Evolutionary conservation across 2,888 invertebrate species (phyloP).

Genomic region (Tribolium freemani): DNA sequence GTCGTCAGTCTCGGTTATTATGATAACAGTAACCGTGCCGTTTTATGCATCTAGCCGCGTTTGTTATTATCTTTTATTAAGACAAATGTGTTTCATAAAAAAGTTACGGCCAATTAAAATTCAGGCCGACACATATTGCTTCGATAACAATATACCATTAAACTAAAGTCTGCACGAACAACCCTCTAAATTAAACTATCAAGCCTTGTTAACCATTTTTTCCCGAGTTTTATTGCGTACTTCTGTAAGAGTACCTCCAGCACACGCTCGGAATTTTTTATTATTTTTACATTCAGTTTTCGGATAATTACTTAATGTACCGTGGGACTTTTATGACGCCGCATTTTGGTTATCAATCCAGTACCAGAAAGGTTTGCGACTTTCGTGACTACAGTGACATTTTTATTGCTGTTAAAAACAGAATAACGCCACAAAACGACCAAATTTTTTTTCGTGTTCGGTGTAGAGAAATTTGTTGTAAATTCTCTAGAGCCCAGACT

Average conservation of each 20-base stretch:
- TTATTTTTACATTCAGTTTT: slow-evolving; percentile 28
- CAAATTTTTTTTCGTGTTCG: neutral
- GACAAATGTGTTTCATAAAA: slow-evolving; percentile 42
- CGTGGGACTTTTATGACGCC: slow-evolving; percentile 12
- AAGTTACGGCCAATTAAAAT: slow-evolving; percentile 42
- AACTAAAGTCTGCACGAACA: slow-evolving; percentile 35
- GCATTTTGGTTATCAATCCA: slow-evolving; percentile 9
- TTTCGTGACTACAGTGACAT: neutral
- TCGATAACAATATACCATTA: slow-evolving; percentile 38
- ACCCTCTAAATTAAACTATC: slow-evolving; percentile 37
- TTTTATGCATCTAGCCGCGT: slow-evolving; percentile 29
- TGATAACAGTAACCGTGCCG: slow-evolving; percentile 10
- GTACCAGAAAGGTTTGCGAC: neutral
- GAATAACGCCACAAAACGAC: neutral
- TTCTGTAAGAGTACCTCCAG: neutral
- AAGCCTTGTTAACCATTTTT: slow-evolving; percentile 28
- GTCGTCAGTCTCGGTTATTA: slow-evolving; percentile 9
- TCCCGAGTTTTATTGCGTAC: slow-evolving; percentile 21
- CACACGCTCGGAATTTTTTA: slow-evolving; percentile 2
- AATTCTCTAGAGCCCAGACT: neutral
- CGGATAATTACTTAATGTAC: slow-evolving; percentile 23
- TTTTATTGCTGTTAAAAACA: slow-evolving; percentile 5
- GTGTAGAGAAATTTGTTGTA: neutral
- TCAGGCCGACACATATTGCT: slow-evolving; percentile 40
- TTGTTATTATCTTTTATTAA: slow-evolving; percentile 45